A percentile compares a stretch with the other conserved stretches of the same genome.
Evolutionary conservation across 2,113 vertebrate species (phyloP).

Genomic region (Abramis brama): DNA sequence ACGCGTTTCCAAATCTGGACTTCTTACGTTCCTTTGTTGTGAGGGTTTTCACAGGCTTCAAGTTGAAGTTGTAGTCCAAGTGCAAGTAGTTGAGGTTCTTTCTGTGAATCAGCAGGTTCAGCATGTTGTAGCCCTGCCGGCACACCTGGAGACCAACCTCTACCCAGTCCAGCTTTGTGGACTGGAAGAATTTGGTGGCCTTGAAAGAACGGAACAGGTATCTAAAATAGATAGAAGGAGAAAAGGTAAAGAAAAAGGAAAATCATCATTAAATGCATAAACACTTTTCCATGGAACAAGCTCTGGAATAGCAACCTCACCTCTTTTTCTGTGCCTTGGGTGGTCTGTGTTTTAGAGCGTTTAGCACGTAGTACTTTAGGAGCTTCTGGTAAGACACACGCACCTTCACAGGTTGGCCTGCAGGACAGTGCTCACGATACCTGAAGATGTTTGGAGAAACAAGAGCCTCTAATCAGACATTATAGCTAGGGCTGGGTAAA

Average conservation of each 20-base stretch:
- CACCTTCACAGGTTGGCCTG: conserved; percentile 97
- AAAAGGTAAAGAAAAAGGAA: not conserved
- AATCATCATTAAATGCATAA: not conserved
- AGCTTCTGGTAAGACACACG: conserved; percentile 98
- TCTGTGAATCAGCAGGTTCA: conserved; percentile 97
- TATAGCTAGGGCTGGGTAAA: not conserved
- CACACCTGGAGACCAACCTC: conserved; percentile 98
- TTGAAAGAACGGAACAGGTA: conserved; percentile 99
- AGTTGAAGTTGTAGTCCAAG: conserved; percentile 98
- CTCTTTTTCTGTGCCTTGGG: conserved; percentile 99
- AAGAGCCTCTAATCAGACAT: not conserved
- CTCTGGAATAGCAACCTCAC: conserved; percentile 65
- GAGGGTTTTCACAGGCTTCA: conserved; percentile 98
- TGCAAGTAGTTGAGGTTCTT: conserved; percentile 99
- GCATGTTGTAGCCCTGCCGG: conserved; percentile 99
- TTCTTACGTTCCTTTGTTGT: conserved; percentile 99
- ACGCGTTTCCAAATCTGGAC: conserved; percentile 96
- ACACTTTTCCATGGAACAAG: not conserved
- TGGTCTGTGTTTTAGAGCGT: conserved; percentile 96
- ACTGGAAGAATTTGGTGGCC: conserved; percentile 99
- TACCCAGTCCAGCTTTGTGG: conserved; percentile 98
- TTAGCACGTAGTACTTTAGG: conserved; percentile 98
- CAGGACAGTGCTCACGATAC: conserved; percentile 98
- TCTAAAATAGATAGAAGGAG: conserved; percentile 67
- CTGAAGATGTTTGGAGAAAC: conserved; percentile 64